phyloP scores from a whole-genome alignment of 1,140 invertebrate species.

The Penaeus indicus region DNA sequence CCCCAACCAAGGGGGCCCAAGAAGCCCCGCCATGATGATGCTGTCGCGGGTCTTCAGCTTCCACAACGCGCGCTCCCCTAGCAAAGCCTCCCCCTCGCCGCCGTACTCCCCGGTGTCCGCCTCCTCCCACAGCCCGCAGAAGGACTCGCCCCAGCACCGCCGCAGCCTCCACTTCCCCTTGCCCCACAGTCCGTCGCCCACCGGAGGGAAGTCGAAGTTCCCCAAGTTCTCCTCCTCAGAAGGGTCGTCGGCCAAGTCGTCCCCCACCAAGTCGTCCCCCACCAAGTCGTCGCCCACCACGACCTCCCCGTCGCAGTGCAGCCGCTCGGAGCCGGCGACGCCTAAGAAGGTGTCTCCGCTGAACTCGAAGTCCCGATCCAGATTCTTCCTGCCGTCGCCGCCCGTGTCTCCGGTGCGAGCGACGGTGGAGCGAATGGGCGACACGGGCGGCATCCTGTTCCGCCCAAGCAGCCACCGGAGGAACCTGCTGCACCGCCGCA shows the following conservation, averaged over 20 bases:
- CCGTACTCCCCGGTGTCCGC: not conserved
- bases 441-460: not conserved
- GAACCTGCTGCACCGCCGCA: not conserved
- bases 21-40: constrained; percentile 30
- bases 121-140: not conserved
- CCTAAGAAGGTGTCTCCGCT: not conserved
- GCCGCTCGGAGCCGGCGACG: no score
- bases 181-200: not conserved
- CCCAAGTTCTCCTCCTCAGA: not conserved
- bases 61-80: not conserved
- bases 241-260: not conserved
- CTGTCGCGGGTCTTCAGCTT: constrained; percentile 37
- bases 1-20: not conserved
- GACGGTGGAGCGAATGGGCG: not conserved
- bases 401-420: not conserved
- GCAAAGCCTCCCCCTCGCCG: not conserved
- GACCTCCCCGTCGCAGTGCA: not conserved
- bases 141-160: not conserved
- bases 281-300: constrained; percentile 9
- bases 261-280: not conserved
- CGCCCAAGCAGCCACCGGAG: not conserved
- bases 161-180: not conserved
- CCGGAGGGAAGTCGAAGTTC: not conserved
- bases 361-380: not conserved
- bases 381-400: not conserved